Base-by-base conservation (phyloP, 1,140 invertebrate genomes). In the Drosophila auraria region DNA sequence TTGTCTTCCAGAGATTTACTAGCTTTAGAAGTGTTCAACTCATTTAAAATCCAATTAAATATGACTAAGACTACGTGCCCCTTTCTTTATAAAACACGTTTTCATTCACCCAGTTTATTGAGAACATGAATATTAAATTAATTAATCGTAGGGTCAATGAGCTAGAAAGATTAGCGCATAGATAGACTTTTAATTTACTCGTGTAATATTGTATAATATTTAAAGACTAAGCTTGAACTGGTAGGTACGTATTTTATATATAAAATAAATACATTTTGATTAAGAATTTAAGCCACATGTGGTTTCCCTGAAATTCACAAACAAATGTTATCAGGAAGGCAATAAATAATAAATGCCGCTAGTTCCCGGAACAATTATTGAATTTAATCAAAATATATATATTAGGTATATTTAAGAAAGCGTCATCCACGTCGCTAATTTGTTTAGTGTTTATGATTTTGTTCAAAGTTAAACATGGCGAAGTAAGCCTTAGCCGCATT, bases 301-400 rank as follows among this genome's bases (percentile, higher is more conserved):
- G 33, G 17, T 20, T 54, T 17, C 50, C 50, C 50, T 53, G 15
- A 17, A 33, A 20, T 14, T 11, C 12, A 38, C 33, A 56, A 38
- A 56, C 33, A 38, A 56, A 56, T 38, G 53, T 56, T 56, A 56
- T 56, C 53, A 56, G 33, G 3, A 23, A 33, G 30, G 17, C 30
- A 51, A 49, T 15, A 25, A 3, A 14, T 50, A 20, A 54, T 9
- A 56, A 23, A 15, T 38, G 0, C 8, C 2, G 3, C 12, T 38
- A 20, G 53, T 36, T 56, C 53, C 53, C 12, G 53, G 53, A 56
- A 56, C 17, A 15, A 56, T 23, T 23, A 23, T 38, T 56, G 2
- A 56, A 38, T 38, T 38, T 6, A 54, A 54, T 36, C 12, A 14
- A 15, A 15, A 30, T 12, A 6, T 38, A 15, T 38, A 56, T 23